Base-by-base conservation (phyloP, 2,888 invertebrate genomes). In the Drosophila histrio region DNA sequence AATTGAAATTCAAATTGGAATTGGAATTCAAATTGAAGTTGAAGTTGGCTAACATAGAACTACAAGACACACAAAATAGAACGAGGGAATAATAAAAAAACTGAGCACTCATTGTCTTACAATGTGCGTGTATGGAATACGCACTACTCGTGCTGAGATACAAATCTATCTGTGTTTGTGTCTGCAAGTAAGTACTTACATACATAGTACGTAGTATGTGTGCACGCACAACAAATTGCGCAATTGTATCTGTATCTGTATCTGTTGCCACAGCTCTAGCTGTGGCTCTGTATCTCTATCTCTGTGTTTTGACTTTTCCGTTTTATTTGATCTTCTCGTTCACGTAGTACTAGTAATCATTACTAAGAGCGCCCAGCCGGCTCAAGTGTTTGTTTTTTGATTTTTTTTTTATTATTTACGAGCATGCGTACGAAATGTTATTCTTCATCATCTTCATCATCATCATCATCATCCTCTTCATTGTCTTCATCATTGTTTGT, bases 201-300 rank as follows among this genome's bases (percentile, higher is more conserved):
- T n/a, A n/a, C n/a, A n/a, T n/a, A n/a, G n/a, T n/a, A n/a, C 32
- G 32, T 32, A 32, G 13, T n/a, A 32, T n/a, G 60, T 63, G 44
- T 71, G 64, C 72, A 64, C 77, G 77, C 77, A 80, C 61, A 34
- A 74, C 64, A 68, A 71, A 80, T 80, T 80, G 80, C 80, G 78
- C 78, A 80, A 75, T 41, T 50, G n/a, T 46, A 46, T 54, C 15
- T 19, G 50, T 19, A 43, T 43, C 41, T 59, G 57, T 58, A 58
- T 58, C 47, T 58, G 1, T 44, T 11, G 9, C 28, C n/a, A 11
- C 13, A 41, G 22, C 41, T 41, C 41, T 3, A 22, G 38, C 60
- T 52, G 65, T 68, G 15, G 32, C 50, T 56, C 54, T 46, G 32
- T 32, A 41, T 50, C 36, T 56, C 32, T 56, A 32, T 49, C 56